Conservation (phyloP, 2,797 vertebrate genomes). For the Gymnocypris eckloni region DNA sequence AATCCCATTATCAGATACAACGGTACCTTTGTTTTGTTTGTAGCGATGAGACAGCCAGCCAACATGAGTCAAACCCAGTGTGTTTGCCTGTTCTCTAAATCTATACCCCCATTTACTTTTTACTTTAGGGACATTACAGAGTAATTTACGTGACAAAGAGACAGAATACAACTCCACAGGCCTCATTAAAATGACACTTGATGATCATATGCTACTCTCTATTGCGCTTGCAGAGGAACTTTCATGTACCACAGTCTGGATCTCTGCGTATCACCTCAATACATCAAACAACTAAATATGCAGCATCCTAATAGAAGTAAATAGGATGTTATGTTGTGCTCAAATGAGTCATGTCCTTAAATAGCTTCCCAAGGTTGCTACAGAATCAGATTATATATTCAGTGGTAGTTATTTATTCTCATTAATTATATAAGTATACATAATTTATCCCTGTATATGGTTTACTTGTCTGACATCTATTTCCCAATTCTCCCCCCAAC, state of each 20-base stretch:
- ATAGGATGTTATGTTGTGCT: slow-evolving; percentile 16
- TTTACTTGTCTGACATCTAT: not conserved
- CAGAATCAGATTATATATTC: slow-evolving; percentile 12
- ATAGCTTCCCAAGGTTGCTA: slow-evolving; percentile 50
- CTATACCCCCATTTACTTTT: not conserved
- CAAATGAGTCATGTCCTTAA: slow-evolving; percentile 51
- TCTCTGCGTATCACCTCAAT: slow-evolving; percentile 1
- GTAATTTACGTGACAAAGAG: not conserved
- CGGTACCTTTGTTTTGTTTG: slow-evolving; percentile 15
- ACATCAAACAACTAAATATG: slow-evolving; percentile 17
- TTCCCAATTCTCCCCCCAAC: not conserved
- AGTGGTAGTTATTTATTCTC: slow-evolving; percentile 9
- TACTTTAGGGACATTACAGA: not conserved
- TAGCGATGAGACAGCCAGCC: not conserved
- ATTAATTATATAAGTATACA: slow-evolving; percentile 8
- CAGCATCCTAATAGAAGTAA: not conserved
- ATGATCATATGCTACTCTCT: slow-evolving; percentile 24
- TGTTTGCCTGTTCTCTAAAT: slow-evolving; percentile 16
- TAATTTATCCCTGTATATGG: not conserved
- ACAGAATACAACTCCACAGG: slow-evolving; percentile 18
- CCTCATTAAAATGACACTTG: slow-evolving; percentile 33
- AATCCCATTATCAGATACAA: slow-evolving; percentile 23
- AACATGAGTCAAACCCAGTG: not conserved
- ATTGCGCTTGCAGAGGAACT: not conserved
- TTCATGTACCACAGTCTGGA: not conserved